Evolutionary conservation across 2,888 invertebrate genomes (phyloP).

Genomic region (Bombyx huttoni): DNA sequence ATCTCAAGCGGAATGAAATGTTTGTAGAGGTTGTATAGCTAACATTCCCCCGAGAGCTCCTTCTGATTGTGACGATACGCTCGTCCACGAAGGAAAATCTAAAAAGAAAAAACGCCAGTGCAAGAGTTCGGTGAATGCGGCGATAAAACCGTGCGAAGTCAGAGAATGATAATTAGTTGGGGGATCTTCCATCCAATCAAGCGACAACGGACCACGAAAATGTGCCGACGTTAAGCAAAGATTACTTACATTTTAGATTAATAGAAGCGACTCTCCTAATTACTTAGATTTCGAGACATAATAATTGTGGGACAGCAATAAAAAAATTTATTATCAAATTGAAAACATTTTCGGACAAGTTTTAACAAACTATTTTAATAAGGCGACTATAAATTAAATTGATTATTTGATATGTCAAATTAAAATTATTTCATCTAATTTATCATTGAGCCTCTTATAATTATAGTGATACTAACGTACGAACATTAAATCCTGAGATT

Average conservation of each 20-base stretch:
- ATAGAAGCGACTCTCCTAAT: neutral
- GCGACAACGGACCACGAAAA: conserved; percentile 7
- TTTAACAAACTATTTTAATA: too few species aligned
- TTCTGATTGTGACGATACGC: conserved; percentile 3
- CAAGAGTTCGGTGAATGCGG: conserved; percentile 13
- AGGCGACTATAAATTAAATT: too few species aligned
- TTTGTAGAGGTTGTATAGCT: conserved; percentile 1
- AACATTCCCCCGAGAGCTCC: conserved; percentile 3
- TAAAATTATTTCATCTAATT: too few species aligned
- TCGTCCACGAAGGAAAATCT: conserved; percentile 3
- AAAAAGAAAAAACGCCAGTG: conserved; percentile 6
- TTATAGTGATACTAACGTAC: too few species aligned
- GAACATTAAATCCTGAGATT: too few species aligned
- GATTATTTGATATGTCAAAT: too few species aligned
- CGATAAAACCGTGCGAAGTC: conserved; percentile 13
- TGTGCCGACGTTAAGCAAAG: conserved; percentile 7
- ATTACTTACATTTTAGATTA: conserved; percentile 1
- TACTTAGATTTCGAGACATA: neutral
- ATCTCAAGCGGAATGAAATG: neutral
- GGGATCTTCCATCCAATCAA: conserved; percentile 11
- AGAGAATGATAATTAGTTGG: conserved; percentile 15
- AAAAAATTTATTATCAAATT: neutral
- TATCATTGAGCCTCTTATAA: too few species aligned
- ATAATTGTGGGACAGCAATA: neutral
- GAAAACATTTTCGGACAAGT: too few species aligned